These are phyloP conservation scores for Pseudomyrmex pallidus DNA, from an alignment of 1,140 invertebrate species.

Conservation along the genomic window DNA sequence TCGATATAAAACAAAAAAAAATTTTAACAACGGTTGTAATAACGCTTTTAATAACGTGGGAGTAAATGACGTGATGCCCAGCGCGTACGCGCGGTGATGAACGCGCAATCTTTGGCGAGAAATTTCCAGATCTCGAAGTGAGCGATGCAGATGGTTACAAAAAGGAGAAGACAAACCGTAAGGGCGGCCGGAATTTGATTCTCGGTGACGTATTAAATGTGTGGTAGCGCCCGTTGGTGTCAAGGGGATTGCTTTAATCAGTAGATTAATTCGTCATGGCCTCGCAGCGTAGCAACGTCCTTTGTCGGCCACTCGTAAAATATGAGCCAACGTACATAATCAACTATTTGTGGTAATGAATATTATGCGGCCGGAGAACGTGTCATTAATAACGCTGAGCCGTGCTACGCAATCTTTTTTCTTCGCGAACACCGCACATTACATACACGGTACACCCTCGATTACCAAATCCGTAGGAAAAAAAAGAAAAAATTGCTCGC, in stretches of 20 bases:
- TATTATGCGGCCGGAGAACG: constrained; percentile 81
- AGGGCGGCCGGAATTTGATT: constrained; percentile 81
- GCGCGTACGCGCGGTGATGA: background rate
- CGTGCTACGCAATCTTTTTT: constrained; percentile 76
- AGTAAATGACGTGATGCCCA: background rate
- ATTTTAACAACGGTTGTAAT: background rate
- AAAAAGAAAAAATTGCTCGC: constrained; percentile 25
- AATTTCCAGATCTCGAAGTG: constrained; percentile 69
- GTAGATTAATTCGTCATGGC: constrained; percentile 85
- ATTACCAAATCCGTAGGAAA: constrained; percentile 39
- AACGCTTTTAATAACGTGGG: constrained; percentile 7
- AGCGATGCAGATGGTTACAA: constrained; percentile 73
- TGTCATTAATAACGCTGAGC: constrained; percentile 83
- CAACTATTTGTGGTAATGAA: constrained; percentile 85
- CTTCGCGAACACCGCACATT: constrained; percentile 53
- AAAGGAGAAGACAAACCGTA: constrained; percentile 74
- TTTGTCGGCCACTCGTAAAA: constrained; percentile 83
- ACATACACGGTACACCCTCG: constrained; percentile 52
- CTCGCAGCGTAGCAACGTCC: constrained; percentile 80
- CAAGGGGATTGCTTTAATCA: constrained; percentile 84
- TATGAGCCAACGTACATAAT: constrained; percentile 84
- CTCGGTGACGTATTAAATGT: constrained; percentile 83
- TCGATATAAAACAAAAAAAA: background rate
- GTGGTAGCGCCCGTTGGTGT: constrained; percentile 81
- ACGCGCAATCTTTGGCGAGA: constrained; percentile 43